Evolutionary conservation across 2,113 vertebrate genomes (phyloP).

Genomic region (Pedionomus torquatus): DNA sequence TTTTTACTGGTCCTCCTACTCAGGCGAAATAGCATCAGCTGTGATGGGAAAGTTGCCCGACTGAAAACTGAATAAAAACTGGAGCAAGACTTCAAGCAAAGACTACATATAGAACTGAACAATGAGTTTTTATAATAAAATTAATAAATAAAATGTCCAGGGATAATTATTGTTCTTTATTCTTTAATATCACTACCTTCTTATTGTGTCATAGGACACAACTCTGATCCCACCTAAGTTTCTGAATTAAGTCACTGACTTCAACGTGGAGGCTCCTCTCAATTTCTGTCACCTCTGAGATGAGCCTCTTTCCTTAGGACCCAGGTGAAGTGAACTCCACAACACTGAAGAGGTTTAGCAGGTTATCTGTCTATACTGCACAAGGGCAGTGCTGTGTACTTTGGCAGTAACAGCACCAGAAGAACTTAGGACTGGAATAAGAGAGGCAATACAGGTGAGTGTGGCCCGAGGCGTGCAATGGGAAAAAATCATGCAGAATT

Average conservation of each 20-base stretch:
- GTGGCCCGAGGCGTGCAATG: not conserved
- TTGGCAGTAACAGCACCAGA: not conserved
- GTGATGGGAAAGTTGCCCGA: not conserved
- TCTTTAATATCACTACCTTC: not conserved
- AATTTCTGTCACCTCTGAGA: not conserved
- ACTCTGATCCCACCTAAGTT: not conserved
- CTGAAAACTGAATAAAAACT: not conserved
- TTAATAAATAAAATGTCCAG: not conserved
- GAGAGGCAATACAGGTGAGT: not conserved
- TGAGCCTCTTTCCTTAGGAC: not conserved
- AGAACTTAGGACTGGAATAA: not conserved
- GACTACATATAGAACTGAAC: not conserved
- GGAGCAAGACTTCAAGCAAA: not conserved
- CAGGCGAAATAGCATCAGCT: not conserved
- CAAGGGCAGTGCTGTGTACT: not conserved
- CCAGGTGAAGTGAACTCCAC: not conserved
- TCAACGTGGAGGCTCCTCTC: fast-evolving
- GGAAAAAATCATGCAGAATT: not conserved
- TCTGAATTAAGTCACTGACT: not conserved
- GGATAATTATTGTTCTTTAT: not conserved
- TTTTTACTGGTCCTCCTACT: not conserved
- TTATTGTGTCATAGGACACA: fast-evolving
- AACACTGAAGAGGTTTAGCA: not conserved
- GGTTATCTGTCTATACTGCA: not conserved
- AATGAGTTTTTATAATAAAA: not conserved